Base-by-base conservation (phyloP, 2,888 invertebrate genomes). In the Lucinisca nassula region DNA sequence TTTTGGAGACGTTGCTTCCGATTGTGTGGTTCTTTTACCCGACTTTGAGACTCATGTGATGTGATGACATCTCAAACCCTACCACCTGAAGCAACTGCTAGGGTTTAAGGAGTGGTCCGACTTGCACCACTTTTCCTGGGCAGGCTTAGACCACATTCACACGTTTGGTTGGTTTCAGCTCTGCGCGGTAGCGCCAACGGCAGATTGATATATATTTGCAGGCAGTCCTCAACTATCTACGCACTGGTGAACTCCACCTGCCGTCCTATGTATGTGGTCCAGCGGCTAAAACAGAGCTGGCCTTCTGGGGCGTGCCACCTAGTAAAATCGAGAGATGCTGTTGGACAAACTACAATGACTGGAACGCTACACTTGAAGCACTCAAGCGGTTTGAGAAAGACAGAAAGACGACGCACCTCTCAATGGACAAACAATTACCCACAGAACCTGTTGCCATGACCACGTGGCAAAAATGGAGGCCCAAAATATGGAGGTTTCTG, bases 331-430 rank as follows among this genome's bases (percentile, higher is more conserved):
- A 67, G 17, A 82, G 90, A 14, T 95, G 95, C 55, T 95, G 95
- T 76, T 93, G 93, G 93, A 89, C 90, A 2, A 90, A 91, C 35
- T 95, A 94, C 79, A 93, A 93, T 70, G 92, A 93, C 30, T 94
- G 93, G 93, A 93, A 93, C 37, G 78, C 89, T 2, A 94, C 93
- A 3, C 85, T 93, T 30, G 84, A 92, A n/a, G 93, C 93, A 0
- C 84, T 94, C 24, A 87, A 91, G 17, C 30, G 85, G 79, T 79
- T 92, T 0, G 92, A 92, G 21, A 38, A 75, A 1, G 92, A 92
- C 80, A 40, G 92, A 21, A 92, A 89, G 35, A 88, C 88, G 8
- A 80, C 84, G 8, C 77, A 85, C 38, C 32, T 86, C n/a, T 32
- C 78, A 6, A 58, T 35, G 0, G 80, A 82, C 21, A 67, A 8